These are phyloP conservation scores for Diarsia mendica DNA, from an alignment of 2,888 invertebrate species.

Conservation along the genomic window DNA sequence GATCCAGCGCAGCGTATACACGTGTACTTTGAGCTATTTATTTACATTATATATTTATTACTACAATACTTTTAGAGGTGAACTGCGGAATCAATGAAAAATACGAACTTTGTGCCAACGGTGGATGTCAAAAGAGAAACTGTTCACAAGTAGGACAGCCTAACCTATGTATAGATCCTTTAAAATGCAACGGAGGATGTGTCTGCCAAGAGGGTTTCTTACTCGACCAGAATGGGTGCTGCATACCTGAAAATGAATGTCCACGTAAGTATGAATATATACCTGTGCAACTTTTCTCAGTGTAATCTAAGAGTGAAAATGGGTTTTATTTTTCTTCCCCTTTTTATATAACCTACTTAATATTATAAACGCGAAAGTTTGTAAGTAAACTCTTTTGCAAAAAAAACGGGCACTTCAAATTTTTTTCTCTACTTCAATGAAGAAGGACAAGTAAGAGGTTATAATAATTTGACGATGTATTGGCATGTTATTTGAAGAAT, in stretches of 20 bases:
- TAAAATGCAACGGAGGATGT: conserved; percentile 67
- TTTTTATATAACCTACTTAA: too few species aligned
- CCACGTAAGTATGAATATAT: conserved; percentile 61
- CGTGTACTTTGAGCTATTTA: neutral
- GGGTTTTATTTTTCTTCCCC: too few species aligned
- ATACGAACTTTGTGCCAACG: conserved; percentile 66
- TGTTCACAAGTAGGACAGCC: conserved; percentile 65
- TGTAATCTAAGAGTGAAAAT: neutral
- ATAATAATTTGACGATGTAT: too few species aligned
- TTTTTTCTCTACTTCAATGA: too few species aligned
- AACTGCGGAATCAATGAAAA: conserved; percentile 65
- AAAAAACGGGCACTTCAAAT: too few species aligned
- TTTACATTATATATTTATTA: neutral
- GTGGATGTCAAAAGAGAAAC: conserved; percentile 69
- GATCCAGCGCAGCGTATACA: neutral
- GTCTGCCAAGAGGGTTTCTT: conserved; percentile 64
- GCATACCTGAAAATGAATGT: conserved; percentile 69
- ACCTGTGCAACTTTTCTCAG: neutral
- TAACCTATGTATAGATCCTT: conserved; percentile 64
- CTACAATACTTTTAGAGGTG: conserved; percentile 46
- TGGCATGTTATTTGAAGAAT: too few species aligned
- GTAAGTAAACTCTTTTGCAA: too few species aligned
- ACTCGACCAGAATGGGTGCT: conserved; percentile 61
- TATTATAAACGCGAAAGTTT: too few species aligned
- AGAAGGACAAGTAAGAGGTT: too few species aligned